Conservation (phyloP, 2,888 invertebrate genomes). For the Philonicus albiceps region DNA sequence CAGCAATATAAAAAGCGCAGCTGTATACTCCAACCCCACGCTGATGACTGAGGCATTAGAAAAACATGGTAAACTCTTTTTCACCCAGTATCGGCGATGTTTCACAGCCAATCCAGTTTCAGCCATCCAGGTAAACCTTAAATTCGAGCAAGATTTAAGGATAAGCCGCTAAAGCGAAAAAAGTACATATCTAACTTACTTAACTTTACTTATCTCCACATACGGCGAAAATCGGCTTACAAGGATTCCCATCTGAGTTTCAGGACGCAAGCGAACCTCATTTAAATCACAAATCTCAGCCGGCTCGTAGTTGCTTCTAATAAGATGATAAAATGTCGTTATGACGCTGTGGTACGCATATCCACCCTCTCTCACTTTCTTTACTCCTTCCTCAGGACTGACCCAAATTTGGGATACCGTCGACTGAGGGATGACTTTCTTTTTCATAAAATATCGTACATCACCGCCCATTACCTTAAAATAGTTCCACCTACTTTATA, state of each 20-base stretch:
- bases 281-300: constrained; percentile 61
- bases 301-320: constrained; percentile 56
- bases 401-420: constrained; percentile 51
- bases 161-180: neutral
- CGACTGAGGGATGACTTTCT: neutral
- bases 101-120: constrained; percentile 58
- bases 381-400: constrained; percentile 53
- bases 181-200: constrained; percentile 47
- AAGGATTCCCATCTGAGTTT: constrained; percentile 51
- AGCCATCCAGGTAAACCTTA: constrained; percentile 54
- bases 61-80: constrained; percentile 55
- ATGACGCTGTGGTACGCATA: constrained; percentile 58
- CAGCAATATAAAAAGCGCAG: constrained; percentile 58
- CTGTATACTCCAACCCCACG: constrained; percentile 60
- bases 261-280: constrained; percentile 56
- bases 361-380: constrained; percentile 54
- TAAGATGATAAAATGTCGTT: constrained; percentile 53
- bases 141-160: neutral
- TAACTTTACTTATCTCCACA: constrained; percentile 55
- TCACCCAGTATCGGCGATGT: constrained; percentile 56
- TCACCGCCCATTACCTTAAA: neutral
- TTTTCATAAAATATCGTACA: neutral
- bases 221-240: constrained; percentile 56
- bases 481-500: neutral
- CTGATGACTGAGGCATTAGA: constrained; percentile 55